Evolutionary conservation across 2,113 vertebrate species (phyloP), one percentile per base, ranked within the genome.

Genomic region (Xenus cinereus): DNA sequence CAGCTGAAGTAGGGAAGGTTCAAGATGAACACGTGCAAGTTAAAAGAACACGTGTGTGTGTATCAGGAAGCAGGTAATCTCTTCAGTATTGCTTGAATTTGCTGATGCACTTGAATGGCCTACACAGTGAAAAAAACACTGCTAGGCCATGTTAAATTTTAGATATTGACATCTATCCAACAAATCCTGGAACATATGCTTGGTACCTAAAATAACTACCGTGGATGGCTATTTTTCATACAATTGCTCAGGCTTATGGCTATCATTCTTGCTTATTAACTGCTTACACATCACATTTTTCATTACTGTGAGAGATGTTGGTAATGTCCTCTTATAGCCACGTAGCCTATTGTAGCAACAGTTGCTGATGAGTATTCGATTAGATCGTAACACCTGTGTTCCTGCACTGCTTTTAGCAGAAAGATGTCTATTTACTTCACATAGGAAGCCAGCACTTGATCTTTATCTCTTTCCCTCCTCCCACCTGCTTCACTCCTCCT

Each of bases 141-240:
- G 93, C 91, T 80, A 87, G 91, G 92, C 91, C 85, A 7, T 56
- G 71, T 86, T 97, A 95, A 75, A 90, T 97, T 97, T 96, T 95
- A 97, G 97, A 95, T 89, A 94, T 41, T 97, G 98, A 98, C 91
- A 91, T 95, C 87, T 96, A 57, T 97, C 92, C 97, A 92, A 76
- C 96, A 96, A 96, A 97, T 98, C 97, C 98, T 96, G 91, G 97
- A 97, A 87, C 97, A 89, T 95, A 87, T 75, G 94, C 96, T 95
- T 67, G 93, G 71, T 96, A 94, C 97, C 97, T 94, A 98, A 98
- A 98, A 98, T 98, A 98, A 97, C 97, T 94, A 9, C 83, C 5
- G 33, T 85, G 93, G 83, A 39, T 69, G 76, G 81, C 89, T 97
- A 23, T 87, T 97, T 96, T 96, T 97, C 92, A 92, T 93, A 95